These are phyloP conservation scores for Pelagia noctiluca DNA, from an alignment of 30 jellyfish, hydroid and myxozoan species.

Conservation along the genomic window DNA sequence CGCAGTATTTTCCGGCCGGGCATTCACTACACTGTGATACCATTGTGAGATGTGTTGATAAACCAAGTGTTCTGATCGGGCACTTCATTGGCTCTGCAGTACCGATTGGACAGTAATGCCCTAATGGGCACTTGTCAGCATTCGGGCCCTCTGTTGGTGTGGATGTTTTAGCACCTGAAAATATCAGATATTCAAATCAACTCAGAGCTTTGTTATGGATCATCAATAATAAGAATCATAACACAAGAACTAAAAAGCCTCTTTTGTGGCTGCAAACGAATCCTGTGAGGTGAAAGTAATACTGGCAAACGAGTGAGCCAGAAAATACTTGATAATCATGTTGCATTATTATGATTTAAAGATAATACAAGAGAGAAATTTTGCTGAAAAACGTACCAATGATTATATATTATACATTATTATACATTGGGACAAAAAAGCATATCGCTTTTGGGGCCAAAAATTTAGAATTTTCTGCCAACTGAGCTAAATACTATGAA, in stretches of 20 bases:
- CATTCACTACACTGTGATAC: slow-evolving; percentile 83
- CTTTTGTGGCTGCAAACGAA: neutral
- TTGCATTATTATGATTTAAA: no score
- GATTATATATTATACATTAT: no score
- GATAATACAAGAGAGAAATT: no score
- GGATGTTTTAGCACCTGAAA: slow-evolving; percentile 90
- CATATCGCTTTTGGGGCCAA: no score
- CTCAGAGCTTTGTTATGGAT: no score
- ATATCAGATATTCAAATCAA: neutral
- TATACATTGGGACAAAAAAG: no score
- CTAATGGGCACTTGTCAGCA: slow-evolving; percentile 94
- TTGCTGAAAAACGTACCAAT: no score
- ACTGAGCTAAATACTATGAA: no score
- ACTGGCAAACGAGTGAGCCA: no score
- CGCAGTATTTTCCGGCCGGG: slow-evolving; percentile 95
- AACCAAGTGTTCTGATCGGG: slow-evolving; percentile 91
- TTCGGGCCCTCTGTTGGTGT: slow-evolving; percentile 94
- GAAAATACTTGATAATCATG: no score
- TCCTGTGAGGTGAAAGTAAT: no score
- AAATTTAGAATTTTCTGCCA: no score
- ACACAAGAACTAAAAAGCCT: neutral
- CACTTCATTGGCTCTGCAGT: slow-evolving; percentile 95
- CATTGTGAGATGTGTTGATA: slow-evolving; percentile 51
- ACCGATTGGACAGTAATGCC: slow-evolving; percentile 88
- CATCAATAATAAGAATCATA: neutral